Conservation (phyloP, 2,888 invertebrate genomes). For the Seladonia tumulorum region DNA sequence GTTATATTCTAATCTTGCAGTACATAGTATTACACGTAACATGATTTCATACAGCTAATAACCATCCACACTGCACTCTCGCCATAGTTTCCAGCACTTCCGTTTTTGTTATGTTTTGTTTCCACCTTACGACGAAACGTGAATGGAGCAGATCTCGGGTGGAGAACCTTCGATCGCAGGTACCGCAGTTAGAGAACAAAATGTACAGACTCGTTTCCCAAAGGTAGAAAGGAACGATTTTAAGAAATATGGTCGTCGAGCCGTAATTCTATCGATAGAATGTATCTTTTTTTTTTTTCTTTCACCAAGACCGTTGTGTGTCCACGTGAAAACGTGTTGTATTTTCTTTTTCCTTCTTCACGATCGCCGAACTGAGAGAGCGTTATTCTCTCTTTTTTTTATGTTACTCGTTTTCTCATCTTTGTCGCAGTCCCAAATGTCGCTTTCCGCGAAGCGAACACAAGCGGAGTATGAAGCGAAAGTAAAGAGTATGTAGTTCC, state of each 20-base stretch:
- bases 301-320: neutral
- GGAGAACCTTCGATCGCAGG: constrained; percentile 58
- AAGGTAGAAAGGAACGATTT: constrained; percentile 36
- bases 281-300: neutral
- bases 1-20: constrained; percentile 78
- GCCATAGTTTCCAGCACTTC: constrained; percentile 62
- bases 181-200: constrained; percentile 58
- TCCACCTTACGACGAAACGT: constrained; percentile 77
- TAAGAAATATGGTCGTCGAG: constrained; percentile 30
- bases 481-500: constrained; percentile 18
- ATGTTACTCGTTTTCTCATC: constrained; percentile 19
- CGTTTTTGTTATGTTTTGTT: constrained; percentile 54
- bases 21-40: constrained; percentile 82
- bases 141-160: constrained; percentile 72
- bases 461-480: constrained; percentile 26
- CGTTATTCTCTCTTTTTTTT: neutral
- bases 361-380: constrained; percentile 16
- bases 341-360: constrained; percentile 17
- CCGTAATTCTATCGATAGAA: constrained; percentile 20
- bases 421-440: constrained; percentile 23
- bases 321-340: constrained; percentile 1
- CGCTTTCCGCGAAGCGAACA: constrained; percentile 33
- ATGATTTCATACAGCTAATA: constrained; percentile 82
- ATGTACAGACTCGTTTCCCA: constrained; percentile 15
- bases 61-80: constrained; percentile 81